Evolutionary conservation across 2,113 vertebrate species (phyloP), one percentile per base, ranked within the genome.

Genomic region (Toxostoma redivivum): DNA sequence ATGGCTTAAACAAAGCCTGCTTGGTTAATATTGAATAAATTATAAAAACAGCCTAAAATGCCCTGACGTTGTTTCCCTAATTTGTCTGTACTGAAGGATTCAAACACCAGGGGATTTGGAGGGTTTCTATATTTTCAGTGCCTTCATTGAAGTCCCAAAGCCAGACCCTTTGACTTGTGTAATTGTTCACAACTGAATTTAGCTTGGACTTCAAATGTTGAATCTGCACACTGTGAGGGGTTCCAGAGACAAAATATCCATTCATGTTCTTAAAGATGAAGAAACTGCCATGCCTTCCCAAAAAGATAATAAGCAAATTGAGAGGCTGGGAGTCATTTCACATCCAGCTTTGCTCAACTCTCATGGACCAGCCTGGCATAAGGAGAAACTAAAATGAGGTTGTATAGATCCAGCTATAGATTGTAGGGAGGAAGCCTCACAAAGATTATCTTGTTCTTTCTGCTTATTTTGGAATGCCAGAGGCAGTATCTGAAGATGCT

Each of bases 401-500:
- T 72, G 45, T 33, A 35, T 58, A 73, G 76, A 70, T 81, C 81
- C 20, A 15, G 27, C 38, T 86, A 3, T 28, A 70, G 73, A 80
- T 21, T 42, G 22, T 12, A 50, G 50, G 50, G n/a, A 90, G 33
- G 2, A 30, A 79, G 37, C 12, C 54, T 83, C 71, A 96, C 81
- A 95, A 89, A 79, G 67, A 48, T 89, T 62, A 61, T 65, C 66
- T 57, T 95, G 89, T 94, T 96, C 84, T 57, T 81, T 30, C 65
- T 57, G 35, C 61, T 84, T 15, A 15, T 81, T 94, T 81, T 50
- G 45, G 42, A 79, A 90, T 73, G 66, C 78, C 33, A 42, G 84
- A 3, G 4, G 88, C 79, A 86, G 11, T 21, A 12, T 74, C 86
- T 91, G 84, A 51, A 37, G 84, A 87, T 78, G 51, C 53, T 86